Base-by-base conservation (phyloP, 2,888 invertebrate genomes). In the Hyposoter dolosus region DNA sequence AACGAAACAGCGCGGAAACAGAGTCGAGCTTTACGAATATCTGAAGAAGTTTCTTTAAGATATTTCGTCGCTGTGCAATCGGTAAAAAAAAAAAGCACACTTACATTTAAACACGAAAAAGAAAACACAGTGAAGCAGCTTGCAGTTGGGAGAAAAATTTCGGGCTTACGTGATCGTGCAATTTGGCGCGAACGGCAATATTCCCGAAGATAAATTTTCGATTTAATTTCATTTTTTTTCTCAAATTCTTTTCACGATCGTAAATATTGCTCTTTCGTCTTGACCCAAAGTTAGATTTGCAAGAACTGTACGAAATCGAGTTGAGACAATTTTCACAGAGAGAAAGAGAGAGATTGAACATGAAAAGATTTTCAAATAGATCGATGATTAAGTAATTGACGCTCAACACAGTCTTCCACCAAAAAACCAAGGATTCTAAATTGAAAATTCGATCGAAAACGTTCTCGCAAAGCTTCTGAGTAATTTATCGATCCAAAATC, bases 1-100 rank as follows among this genome's bases (percentile, higher is more conserved):
- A 74, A 88, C 88, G 79, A 88, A 89, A 79, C 89, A 89, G 78
- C 89, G 88, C 40, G 68, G 83, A 53, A 78, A 79, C 78, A 69
- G 71, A 71, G 86, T 82, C 63, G 82, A 82, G 23, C 82, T 86
- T 75, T 86, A 84, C 78, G 83, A 86, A 65, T 86, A 86, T 82
- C 79, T 86, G 23, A 82, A 86, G 82, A 84, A 86, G 74, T 82
- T 86, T 84, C 83, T 86, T 75, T 86, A 86, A 86, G 81, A 78
- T 75, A 35, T 68, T 53, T 68, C 69, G 23, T 17, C 60, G 68
- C 60, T 53, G 65, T n/a, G 78, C 45, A 60, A 79, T 60, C 53
- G 45, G 40, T 69, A 32, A 35, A 50, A 47, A 32, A 47, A 23
- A 50, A 5, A 60, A 53, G 53, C 35, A 53, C 72, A 53, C 19